A percentile compares a stretch with the other conserved stretches of the same genome.
Conservation (phyloP, 2,113 vertebrate genomes). For the Cololabis saira region DNA sequence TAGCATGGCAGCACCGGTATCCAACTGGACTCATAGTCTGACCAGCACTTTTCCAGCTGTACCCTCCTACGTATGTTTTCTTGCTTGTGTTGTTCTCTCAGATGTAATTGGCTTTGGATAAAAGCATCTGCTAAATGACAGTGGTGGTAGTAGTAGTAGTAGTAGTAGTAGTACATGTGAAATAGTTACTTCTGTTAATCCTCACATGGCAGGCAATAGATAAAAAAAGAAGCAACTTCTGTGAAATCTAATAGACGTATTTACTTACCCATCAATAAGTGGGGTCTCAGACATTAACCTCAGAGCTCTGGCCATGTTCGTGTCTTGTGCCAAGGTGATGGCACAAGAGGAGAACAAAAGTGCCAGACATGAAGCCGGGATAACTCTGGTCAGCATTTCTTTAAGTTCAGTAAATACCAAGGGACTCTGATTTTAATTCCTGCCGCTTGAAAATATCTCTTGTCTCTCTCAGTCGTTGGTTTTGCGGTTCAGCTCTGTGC, state of each 20-base stretch:
- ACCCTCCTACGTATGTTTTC: too few relatives aligned
- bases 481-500: background rate
- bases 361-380: conserved; percentile 6
- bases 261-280: conserved; percentile 87
- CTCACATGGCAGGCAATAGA: background rate
- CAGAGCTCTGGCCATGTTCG: conserved; percentile 57
- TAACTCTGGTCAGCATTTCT: conserved; percentile 30
- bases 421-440: background rate
- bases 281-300: conserved; percentile 82
- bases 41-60: too few relatives aligned
- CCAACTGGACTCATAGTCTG: too few relatives aligned
- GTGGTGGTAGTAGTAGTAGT: too few relatives aligned
- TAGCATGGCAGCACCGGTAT: too few relatives aligned
- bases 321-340: conserved; percentile 59
- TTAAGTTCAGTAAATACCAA: background rate
- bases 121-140: too few relatives aligned
- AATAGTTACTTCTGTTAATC: background rate
- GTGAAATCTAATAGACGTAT: background rate
- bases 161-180: too few relatives aligned
- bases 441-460: background rate
- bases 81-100: too few relatives aligned
- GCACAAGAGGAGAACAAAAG: conserved; percentile 52
- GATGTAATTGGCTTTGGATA: too few relatives aligned
- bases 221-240: background rate
- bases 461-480: background rate